Conservation (phyloP, 1,140 invertebrate genomes). For the Ceratosolen solmsi region DNA sequence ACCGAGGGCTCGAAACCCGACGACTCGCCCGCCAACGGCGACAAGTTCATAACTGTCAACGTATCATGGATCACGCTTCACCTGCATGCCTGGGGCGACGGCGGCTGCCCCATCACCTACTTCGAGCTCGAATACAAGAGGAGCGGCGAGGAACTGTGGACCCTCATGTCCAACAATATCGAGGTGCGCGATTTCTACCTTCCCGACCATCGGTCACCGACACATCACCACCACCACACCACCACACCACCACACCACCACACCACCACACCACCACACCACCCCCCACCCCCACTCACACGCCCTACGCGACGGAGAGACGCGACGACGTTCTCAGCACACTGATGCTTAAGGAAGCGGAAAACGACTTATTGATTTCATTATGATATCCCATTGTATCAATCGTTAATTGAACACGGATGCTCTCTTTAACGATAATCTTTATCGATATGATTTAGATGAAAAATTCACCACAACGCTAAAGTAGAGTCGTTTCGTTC, state of each 20-base stretch:
- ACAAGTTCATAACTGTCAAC: constrained; percentile 87
- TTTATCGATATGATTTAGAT: too few species aligned
- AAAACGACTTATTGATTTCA: too few species aligned
- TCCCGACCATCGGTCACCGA: not conserved
- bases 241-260: too few species aligned
- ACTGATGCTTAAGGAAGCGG: too few species aligned
- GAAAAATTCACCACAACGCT: too few species aligned
- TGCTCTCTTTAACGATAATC: too few species aligned
- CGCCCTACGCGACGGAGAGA: too few species aligned
- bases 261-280: not conserved
- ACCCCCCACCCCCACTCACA: too few species aligned
- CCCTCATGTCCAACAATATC: constrained; percentile 76
- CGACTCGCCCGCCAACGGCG: constrained; percentile 76
- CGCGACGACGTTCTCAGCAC: too few species aligned
- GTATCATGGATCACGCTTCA: constrained; percentile 91
- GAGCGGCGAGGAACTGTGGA: constrained; percentile 75
- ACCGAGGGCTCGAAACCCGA: constrained; percentile 90
- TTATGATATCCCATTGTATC: too few species aligned
- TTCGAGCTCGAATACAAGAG: constrained; percentile 88
- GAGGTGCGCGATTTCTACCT: constrained; percentile 63
- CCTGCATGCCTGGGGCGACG: constrained; percentile 90
- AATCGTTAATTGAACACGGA: too few species aligned
- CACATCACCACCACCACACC: not conserved
- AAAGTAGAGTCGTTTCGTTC: too few species aligned
- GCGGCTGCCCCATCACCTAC: constrained; percentile 90